These are phyloP conservation scores for Frankliniella intonsa DNA, from an alignment of 2,888 invertebrate species.

Conservation along the genomic window DNA sequence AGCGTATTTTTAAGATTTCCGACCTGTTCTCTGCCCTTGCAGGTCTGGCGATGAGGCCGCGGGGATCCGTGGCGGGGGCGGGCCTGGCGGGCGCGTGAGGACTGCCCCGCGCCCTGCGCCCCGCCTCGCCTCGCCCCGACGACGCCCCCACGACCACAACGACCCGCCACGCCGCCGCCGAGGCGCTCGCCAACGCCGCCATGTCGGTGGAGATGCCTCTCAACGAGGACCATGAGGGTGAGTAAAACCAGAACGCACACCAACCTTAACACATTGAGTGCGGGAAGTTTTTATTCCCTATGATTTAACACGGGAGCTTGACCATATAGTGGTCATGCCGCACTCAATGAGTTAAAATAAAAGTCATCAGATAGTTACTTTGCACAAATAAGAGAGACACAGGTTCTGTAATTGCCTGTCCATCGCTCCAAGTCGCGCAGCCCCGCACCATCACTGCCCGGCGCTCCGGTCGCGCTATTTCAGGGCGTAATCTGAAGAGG, in stretches of 20 bases:
- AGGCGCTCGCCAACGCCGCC: background rate
- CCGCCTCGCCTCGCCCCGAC: background rate
- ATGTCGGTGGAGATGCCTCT: conserved; percentile 24
- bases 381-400: no score
- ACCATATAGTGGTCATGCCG: no score
- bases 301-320: no score
- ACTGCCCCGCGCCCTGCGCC: background rate
- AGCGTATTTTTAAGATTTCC: no score
- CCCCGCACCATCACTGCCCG: background rate
- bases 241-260: background rate
- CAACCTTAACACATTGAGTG: no score
- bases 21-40: no score
- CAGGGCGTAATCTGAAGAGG: conserved; percentile 13
- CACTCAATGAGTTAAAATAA: no score
- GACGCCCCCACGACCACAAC: background rate
- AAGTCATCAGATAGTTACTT: no score
- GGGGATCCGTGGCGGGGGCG: background rate
- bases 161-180: background rate
- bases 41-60: background rate
- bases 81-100: background rate
- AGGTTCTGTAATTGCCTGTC: no score
- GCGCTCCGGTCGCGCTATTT: background rate
- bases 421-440: background rate
- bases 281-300: no score
- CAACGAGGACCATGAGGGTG: conserved; percentile 12